A percentile compares a stretch with the other conserved stretches of the same genome.
phyloP scores from a whole-genome alignment of 2,113 vertebrate genomes.

The Rutilus rutilus region DNA sequence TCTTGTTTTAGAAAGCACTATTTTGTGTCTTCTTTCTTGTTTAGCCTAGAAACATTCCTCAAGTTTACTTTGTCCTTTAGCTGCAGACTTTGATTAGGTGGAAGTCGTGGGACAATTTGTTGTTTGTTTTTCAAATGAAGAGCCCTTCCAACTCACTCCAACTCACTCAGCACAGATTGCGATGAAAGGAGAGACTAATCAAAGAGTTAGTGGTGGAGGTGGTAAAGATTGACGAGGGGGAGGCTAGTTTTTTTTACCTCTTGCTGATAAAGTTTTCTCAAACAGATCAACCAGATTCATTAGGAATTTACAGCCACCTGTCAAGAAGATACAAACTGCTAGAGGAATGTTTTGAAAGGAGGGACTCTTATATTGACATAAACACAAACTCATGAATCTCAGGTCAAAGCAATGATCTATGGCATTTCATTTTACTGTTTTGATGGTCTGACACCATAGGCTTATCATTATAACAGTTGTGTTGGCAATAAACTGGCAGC shows the following conservation, averaged over 20 bases:
- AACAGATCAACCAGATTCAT: slow-evolving; percentile 1
- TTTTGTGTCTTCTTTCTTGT: slow-evolving; percentile 6
- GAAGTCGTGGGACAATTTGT: not conserved
- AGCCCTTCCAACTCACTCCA: not conserved
- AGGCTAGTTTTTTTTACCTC: slow-evolving; percentile 30
- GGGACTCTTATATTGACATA: not conserved
- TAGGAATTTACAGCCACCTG: slow-evolving; percentile 19
- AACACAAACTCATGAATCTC: not conserved
- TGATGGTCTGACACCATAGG: not conserved
- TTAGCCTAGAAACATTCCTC: not conserved
- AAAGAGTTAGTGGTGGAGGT: slow-evolving; percentile 17
- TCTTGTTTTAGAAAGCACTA: slow-evolving; percentile 11
- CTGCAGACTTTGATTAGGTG: slow-evolving; percentile 5
- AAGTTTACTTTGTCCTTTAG: not conserved
- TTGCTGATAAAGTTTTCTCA: slow-evolving; percentile 19
- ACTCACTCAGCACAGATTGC: slow-evolving; percentile 17
- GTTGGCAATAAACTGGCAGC: not conserved
- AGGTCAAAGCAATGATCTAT: too few relatives aligned
- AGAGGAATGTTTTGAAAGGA: slow-evolving; percentile 4
- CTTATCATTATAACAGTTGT: slow-evolving; percentile 1
- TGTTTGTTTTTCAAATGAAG: slow-evolving; percentile 23
- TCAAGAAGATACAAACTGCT: not conserved
- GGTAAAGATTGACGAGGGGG: slow-evolving; percentile 2
- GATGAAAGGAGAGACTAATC: slow-evolving; percentile 35
- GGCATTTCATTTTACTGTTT: too few relatives aligned